phyloP scores from a whole-genome alignment of 2,888 invertebrate species.

The Anoplius nigerrimus region DNA sequence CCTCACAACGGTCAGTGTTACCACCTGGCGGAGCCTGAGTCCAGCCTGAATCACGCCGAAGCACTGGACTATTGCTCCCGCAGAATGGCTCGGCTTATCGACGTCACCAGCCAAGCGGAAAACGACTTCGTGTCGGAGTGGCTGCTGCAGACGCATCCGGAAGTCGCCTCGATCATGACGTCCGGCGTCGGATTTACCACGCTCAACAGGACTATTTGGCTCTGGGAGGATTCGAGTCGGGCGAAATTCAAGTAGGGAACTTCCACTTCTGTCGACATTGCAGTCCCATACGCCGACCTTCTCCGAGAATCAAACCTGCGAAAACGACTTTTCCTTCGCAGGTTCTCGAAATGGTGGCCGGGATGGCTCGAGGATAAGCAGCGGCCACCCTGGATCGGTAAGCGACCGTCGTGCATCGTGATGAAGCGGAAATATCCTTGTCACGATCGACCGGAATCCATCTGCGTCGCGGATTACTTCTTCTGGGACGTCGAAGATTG shows the following conservation, averaged over 20 bases:
- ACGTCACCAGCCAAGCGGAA: conserved; percentile 76
- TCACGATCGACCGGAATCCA: conserved; percentile 61
- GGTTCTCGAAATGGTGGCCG: conserved; percentile 77
- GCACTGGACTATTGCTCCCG: conserved; percentile 73
- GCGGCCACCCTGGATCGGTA: conserved; percentile 51
- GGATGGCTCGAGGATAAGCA: conserved; percentile 69
- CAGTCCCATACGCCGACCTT: too few species aligned
- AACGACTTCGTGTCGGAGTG: conserved; percentile 78
- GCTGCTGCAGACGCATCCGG: conserved; percentile 71
- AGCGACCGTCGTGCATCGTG: conserved; percentile 71
- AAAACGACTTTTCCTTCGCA: conserved; percentile 35
- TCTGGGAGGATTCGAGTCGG: conserved; percentile 73
- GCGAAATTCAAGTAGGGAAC: conserved; percentile 63
- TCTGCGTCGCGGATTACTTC: conserved; percentile 75
- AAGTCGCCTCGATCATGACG: conserved; percentile 73
- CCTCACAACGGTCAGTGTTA: conserved; percentile 77
- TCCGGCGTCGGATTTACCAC: conserved; percentile 75
- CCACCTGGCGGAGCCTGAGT: conserved; percentile 70
- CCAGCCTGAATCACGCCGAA: conserved; percentile 72
- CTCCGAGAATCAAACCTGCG: too few species aligned
- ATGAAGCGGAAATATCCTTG: conserved; percentile 74
- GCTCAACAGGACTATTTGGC: conserved; percentile 71
- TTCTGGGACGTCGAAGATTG: conserved; percentile 77
- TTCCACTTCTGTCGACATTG: too few species aligned
- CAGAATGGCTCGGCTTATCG: conserved; percentile 74